Evolutionary conservation across 2,888 invertebrate species (phyloP), one percentile per base, ranked within the genome.

Genomic region (Brachynemurus nebulosus): DNA sequence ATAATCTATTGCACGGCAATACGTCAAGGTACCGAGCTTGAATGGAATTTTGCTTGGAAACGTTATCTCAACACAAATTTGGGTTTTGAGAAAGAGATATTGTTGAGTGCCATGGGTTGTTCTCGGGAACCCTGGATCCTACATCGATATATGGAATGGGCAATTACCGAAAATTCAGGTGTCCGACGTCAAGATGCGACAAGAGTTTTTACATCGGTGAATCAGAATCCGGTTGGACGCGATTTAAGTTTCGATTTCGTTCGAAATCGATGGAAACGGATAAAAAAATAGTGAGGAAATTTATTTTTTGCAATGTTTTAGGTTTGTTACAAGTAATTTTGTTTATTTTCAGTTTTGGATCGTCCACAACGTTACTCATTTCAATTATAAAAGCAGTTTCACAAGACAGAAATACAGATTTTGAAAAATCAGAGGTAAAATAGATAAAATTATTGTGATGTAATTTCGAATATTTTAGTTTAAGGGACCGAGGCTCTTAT

Each of bases 1-100:
- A 77, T 85, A 1, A 85, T 92, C 1, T 92, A 91, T 63, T 93
- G 93, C 58, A 80, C 84, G 2, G 91, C 86, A 0, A 78, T 95
- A 6, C 72, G 78, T 45, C 75, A 81, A 8, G 93, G 93, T 1
- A 83, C 84, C 0, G 80, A 84, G 51, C 69, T 72, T 1, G 90
- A 91, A 58, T 95, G 93, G 93, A 76, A 85, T 49, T 93, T 92
- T 60, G 81, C 84, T 1, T 90, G 88, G 78, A 71, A 83, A 38
- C 71, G 83, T 21, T 92, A 86, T 59, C 60, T 74, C 27, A 74
- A 72, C 3, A 77, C 86, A 2, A 80, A 80, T 50, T 80, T 86
- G 0, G 86, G 86, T 0, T 80, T 84, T 0, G 92, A 93, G 60
- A 78, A 86, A 53, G 82, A 82, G 51, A 68, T 81, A 7, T 65